These are phyloP conservation scores for Strix aluco DNA, from an alignment of 2,113 vertebrate genomes.

Conservation along the genomic window DNA sequence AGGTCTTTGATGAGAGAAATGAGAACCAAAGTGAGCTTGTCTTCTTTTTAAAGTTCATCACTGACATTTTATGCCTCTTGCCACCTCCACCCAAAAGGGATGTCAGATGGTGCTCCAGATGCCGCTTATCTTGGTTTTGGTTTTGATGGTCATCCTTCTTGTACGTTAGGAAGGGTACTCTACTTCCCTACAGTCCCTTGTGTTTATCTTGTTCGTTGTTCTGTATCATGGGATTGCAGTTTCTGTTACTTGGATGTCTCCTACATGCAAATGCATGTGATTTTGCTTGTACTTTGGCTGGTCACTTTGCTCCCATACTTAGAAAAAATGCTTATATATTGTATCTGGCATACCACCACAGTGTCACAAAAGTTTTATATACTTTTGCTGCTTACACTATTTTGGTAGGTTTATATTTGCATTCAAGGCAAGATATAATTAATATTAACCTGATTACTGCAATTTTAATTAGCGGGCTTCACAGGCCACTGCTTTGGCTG, in stretches of 20 bases:
- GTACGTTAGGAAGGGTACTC: neutral
- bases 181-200: neutral
- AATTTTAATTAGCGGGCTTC: neutral
- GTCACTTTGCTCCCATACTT: neutral
- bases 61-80: neutral
- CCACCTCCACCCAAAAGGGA: neutral
- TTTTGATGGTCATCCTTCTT: neutral
- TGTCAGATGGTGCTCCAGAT: neutral
- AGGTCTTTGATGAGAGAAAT: neutral
- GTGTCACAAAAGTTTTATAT: neutral
- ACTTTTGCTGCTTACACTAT: neutral
- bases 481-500: neutral
- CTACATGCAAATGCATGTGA: neutral
- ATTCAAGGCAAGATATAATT: neutral
- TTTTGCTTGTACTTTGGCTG: neutral
- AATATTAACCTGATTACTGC: neutral
- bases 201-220: neutral
- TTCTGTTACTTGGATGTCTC: neutral
- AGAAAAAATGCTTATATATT: neutral
- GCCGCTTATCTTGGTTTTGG: neutral
- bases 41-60: neutral
- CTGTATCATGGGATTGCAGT: neutral
- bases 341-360: neutral
- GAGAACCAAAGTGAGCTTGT: neutral
- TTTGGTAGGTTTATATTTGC: neutral